phyloP scores from a whole-genome alignment of 2,888 invertebrate species.

The Hypercompe scribonia region DNA sequence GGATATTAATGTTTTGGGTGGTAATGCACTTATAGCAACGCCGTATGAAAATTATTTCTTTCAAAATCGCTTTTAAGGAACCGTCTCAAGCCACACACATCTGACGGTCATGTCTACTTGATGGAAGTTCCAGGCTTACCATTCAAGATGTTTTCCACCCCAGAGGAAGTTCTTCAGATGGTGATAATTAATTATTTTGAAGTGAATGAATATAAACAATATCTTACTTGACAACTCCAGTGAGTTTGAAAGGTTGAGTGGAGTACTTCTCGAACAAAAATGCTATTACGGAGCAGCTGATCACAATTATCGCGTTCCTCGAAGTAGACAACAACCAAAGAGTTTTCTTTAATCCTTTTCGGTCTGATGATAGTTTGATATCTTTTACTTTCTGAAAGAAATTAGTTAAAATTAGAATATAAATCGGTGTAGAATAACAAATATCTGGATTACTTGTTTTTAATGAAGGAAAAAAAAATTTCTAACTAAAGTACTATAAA shows the following conservation, averaged over 20 bases:
- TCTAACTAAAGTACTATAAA: no score
- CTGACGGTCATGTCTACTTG: no score
- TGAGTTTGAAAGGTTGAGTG: conserved; percentile 89
- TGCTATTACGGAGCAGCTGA: conserved; percentile 90
- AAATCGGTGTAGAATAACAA: background rate
- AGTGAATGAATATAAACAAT: conserved; percentile 10
- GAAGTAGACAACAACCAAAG: conserved; percentile 93
- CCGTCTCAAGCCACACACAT: no score
- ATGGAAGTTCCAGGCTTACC: background rate
- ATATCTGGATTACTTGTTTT: background rate
- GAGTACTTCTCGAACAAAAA: conserved; percentile 84
- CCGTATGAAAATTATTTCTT: no score
- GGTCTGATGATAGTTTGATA: conserved; percentile 78
- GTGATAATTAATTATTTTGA: background rate
- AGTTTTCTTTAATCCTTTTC: conserved; percentile 82
- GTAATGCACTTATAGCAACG: no score
- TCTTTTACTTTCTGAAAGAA: conserved; percentile 91
- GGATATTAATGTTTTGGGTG: no score
- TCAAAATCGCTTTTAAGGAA: no score
- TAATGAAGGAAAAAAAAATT: no score
- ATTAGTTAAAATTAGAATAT: background rate
- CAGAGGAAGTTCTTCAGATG: background rate
- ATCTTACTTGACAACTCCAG: conserved; percentile 89
- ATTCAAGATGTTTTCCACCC: background rate
- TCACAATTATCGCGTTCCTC: conserved; percentile 93